Conservation (phyloP, 1,140 invertebrate genomes). For the Dendroctonus ponderosae region DNA sequence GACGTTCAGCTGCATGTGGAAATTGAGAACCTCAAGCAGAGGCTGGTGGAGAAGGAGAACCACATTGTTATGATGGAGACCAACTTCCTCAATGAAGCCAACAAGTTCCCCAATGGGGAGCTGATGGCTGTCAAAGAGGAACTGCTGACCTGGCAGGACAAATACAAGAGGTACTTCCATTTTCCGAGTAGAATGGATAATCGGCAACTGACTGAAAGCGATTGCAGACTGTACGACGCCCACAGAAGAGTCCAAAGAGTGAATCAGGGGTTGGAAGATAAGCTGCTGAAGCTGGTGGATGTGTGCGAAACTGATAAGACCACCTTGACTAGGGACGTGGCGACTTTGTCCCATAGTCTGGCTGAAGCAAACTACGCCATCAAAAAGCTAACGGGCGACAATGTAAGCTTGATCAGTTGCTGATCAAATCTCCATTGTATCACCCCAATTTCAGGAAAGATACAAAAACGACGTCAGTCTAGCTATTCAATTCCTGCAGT, state of each 20-base stretch:
- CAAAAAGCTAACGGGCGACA: slow-evolving; percentile 85
- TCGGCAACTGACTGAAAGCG: background rate
- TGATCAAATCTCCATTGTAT: background rate
- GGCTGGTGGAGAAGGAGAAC: slow-evolving; percentile 74
- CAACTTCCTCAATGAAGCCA: slow-evolving; percentile 76
- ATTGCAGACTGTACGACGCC: slow-evolving; percentile 78
- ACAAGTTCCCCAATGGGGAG: slow-evolving; percentile 71
- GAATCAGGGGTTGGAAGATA: slow-evolving; percentile 94
- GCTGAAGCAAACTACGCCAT: slow-evolving; percentile 86
- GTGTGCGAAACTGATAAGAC: slow-evolving; percentile 90
- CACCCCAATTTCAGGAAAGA: slow-evolving; percentile 67
- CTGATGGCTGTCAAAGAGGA: slow-evolving; percentile 80
- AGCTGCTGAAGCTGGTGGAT: slow-evolving; percentile 88
- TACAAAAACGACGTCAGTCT: slow-evolving; percentile 93
- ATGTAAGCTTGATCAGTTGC: slow-evolving; percentile 64
- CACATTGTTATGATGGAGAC: slow-evolving; percentile 84
- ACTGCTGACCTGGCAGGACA: slow-evolving; percentile 83
- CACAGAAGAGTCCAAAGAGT: slow-evolving; percentile 92
- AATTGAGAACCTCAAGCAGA: slow-evolving; percentile 82
- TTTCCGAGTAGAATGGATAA: background rate
- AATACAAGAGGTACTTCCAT: slow-evolving; percentile 73
- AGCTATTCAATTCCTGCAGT: slow-evolving; percentile 91
- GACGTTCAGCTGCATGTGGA: slow-evolving; percentile 79
- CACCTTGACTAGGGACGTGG: slow-evolving; percentile 82
- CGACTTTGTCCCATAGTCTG: slow-evolving; percentile 80